These are phyloP conservation scores for Andrena trimmerana DNA, from an alignment of 2,888 invertebrate genomes.

Conservation along the genomic window DNA sequence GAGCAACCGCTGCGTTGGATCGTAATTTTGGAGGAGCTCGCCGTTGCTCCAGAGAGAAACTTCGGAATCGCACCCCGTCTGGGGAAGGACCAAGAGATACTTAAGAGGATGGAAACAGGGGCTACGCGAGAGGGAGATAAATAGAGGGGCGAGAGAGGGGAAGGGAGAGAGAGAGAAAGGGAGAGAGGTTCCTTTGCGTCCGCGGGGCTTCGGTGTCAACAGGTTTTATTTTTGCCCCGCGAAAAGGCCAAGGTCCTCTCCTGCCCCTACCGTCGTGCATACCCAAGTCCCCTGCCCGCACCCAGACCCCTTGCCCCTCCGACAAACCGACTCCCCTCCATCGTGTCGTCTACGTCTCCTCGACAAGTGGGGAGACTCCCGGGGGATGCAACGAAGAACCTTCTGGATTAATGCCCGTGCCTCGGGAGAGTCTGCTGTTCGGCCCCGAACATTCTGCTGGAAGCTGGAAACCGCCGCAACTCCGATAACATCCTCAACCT, in stretches of 20 bases:
- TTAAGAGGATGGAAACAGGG: constrained; percentile 49
- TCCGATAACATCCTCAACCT: constrained; percentile 24
- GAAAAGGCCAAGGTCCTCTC: constrained; percentile 82
- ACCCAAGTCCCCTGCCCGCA: constrained; percentile 54
- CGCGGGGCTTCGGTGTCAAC: constrained; percentile 81
- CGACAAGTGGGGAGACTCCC: constrained; percentile 60
- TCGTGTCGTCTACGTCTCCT: constrained; percentile 40
- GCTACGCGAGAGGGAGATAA: constrained; percentile 35
- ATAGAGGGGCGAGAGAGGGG: constrained; percentile 28
- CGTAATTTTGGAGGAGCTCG: background rate
- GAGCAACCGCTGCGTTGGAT: constrained; percentile 10
- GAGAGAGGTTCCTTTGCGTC: constrained; percentile 71
- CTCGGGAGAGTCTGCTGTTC: constrained; percentile 38
- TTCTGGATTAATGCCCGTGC: constrained; percentile 68
- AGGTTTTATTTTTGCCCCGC: constrained; percentile 82
- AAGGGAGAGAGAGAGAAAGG: constrained; percentile 30
- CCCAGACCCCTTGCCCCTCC: constrained; percentile 38
- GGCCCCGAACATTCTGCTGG: constrained; percentile 16
- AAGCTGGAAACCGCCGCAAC: background rate
- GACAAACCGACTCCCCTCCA: constrained; percentile 49
- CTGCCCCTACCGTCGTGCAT: constrained; percentile 74
- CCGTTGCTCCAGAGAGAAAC: constrained; percentile 17
- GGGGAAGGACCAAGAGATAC: constrained; percentile 31
- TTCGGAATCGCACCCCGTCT: constrained; percentile 37
- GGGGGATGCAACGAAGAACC: constrained; percentile 70